Conservation (phyloP, 1,140 invertebrate species). For the Agraylea sexmaculata region DNA sequence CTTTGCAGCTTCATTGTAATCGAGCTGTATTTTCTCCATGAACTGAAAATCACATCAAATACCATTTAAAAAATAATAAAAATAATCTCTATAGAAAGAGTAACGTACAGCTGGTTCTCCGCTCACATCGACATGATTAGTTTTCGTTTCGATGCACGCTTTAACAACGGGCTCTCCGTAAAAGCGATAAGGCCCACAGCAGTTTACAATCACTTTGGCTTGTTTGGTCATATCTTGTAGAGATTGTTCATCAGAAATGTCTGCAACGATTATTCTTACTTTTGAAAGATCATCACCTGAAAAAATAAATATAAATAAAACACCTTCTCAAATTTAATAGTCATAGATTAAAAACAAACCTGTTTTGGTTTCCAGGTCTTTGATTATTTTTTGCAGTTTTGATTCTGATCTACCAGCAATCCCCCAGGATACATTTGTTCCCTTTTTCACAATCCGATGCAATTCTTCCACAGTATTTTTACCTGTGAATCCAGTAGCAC, state of each 20-base stretch:
- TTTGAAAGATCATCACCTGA: constrained; percentile 47
- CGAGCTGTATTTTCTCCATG: constrained; percentile 73
- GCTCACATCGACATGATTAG: constrained; percentile 84
- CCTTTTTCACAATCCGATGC: constrained; percentile 23
- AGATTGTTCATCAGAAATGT: constrained; percentile 59
- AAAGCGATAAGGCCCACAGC: constrained; percentile 80
- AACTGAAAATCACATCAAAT: constrained; percentile 44
- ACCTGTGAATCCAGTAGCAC: constrained; percentile 36
- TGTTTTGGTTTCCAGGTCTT: constrained; percentile 44
- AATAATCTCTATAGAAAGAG: background rate
- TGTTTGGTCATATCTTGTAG: constrained; percentile 62
- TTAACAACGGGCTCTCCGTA: constrained; percentile 87
- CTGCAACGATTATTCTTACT: constrained; percentile 62
- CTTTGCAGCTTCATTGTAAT: constrained; percentile 65
- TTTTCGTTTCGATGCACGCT: constrained; percentile 68
- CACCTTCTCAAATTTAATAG: constrained; percentile 9
- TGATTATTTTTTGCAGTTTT: constrained; percentile 59
- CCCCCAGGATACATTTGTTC: constrained; percentile 28
- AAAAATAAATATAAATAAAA: constrained; percentile 14
- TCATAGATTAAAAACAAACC: constrained; percentile 24
- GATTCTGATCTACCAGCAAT: constrained; percentile 37
- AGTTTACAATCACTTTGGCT: constrained; percentile 69
- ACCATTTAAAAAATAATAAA: no score
- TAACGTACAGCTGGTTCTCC: constrained; percentile 65
- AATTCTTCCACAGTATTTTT: constrained; percentile 27